phyloP scores from a whole-genome alignment of 2,797 vertebrate species.

The Sebastes trivittatus region DNA sequence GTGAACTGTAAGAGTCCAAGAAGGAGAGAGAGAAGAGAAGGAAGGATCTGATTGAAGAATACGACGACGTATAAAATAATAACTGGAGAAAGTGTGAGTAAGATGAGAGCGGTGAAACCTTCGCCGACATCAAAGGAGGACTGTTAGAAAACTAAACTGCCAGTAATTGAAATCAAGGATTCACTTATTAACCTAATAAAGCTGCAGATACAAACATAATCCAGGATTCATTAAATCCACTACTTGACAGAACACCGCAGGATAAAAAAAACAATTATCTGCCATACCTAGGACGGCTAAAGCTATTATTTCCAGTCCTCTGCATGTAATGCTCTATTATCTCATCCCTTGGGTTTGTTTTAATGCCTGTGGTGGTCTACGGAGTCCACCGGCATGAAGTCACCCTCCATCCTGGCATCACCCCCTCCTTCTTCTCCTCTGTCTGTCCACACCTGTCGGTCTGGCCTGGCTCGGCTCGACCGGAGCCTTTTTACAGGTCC shows the following conservation, averaged over 20 bases:
- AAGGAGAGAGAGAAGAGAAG: slow-evolving; percentile 40
- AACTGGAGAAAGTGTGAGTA: slow-evolving; percentile 15
- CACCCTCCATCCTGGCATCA: slow-evolving; percentile 14
- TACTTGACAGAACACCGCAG: background rate
- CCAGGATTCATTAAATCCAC: slow-evolving; percentile 17
- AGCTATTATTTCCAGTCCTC: background rate
- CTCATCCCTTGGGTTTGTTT: slow-evolving; percentile 10
- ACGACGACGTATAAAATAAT: slow-evolving; percentile 34
- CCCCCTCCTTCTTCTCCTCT: background rate
- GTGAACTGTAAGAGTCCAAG: slow-evolving; percentile 68
- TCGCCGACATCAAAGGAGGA: slow-evolving; percentile 3
- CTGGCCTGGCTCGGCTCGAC: slow-evolving; percentile 30
- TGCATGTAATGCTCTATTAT: slow-evolving; percentile 10
- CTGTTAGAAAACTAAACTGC: background rate
- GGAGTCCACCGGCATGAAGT: slow-evolving; percentile 55
- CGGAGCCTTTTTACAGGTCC: slow-evolving; percentile 38
- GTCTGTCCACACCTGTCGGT: slow-evolving; percentile 65
- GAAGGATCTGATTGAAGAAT: slow-evolving; percentile 49
- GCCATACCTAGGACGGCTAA: background rate
- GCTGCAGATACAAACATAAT: background rate
- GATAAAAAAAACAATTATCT: slow-evolving; percentile 6
- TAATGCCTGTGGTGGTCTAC: slow-evolving; percentile 40
- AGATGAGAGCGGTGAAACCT: background rate
- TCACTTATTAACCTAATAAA: slow-evolving; percentile 17
- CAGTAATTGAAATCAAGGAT: slow-evolving; percentile 9